Base-by-base conservation (phyloP, 2,797 vertebrate species). In the Botia almorhae region DNA sequence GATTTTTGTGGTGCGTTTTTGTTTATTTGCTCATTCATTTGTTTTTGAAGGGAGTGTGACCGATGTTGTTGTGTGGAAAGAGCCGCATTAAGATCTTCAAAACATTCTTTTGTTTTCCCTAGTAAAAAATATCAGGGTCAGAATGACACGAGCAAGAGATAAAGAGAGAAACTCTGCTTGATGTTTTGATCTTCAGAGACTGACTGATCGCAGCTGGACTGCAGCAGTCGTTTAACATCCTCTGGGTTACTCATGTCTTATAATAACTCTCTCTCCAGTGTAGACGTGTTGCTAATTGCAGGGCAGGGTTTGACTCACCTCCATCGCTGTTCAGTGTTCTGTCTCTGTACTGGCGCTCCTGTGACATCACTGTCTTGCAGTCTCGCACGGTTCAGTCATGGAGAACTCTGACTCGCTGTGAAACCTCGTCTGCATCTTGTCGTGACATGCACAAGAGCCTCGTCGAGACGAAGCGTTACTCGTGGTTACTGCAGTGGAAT, bases 281-380 rank as follows among this genome's bases (percentile, higher is more conserved):
- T 10, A 7, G 69, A 53, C 16, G 3, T 1, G 19, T 19, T 68
- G n/a, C 36, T 67, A 68, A 68, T 23, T 68, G 65, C 65, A 68
- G 53, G 51, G 51, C n/a, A 36, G 53, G 26, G 55, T 60, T 46
- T 73, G 71, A 60, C 55, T 74, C 71, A 13, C 17, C 50, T 36
- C 50, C 17, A 8, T 55, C 29, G 4, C 29, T 29, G 29, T 17
- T n/a, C 23, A 17, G 4, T 1, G 7, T 58, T 60, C 60, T 7
- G 55, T 60, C 53, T 65, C 29, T 23, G 19, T 2, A 56, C 10
- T 7, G 19, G 13, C 58, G 58, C 58, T 1, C 5, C 14, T 63
- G 60, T 73, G 56, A 74, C 71, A 60, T 73, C 71, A 73, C 19
- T 55, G 4, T 73, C 70, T 73, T 13, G 4, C 29, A 29, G 29